Conservation (phyloP, 2,888 invertebrate genomes). For the Linyphia triangularis region DNA sequence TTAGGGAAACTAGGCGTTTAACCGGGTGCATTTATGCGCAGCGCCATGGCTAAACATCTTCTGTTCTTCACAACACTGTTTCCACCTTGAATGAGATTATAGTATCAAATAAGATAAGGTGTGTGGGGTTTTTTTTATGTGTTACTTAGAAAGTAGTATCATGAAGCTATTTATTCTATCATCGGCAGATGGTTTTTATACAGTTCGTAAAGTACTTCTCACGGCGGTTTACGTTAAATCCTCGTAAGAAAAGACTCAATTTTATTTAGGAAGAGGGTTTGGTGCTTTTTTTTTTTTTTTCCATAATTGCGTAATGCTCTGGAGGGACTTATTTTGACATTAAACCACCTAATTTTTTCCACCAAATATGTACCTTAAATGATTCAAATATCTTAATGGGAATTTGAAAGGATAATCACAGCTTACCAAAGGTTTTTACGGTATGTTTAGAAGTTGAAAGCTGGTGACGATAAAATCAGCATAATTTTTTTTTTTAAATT, state of each 20-base stretch:
- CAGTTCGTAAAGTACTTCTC: not conserved
- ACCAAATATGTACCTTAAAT: too few species aligned
- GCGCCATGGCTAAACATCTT: constrained; percentile 21
- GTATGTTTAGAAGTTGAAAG: too few species aligned
- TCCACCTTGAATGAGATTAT: constrained; percentile 7
- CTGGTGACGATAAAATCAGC: too few species aligned
- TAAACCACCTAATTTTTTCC: too few species aligned
- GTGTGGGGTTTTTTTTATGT: not conserved
- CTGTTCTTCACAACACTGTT: constrained; percentile 22
- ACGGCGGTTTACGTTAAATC: not conserved
- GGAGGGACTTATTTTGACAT: too few species aligned
- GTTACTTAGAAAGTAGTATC: not conserved
- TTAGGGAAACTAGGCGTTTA: constrained; percentile 48
- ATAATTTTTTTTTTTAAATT: too few species aligned
- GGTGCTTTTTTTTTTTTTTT: too few species aligned
- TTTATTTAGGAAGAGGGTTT: not conserved
- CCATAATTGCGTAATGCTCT: too few species aligned
- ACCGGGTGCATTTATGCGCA: constrained; percentile 40
- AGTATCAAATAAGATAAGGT: constrained; percentile 9
- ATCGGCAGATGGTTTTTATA: constrained; percentile 34
- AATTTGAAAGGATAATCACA: too few species aligned
- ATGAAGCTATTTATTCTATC: constrained; percentile 19
- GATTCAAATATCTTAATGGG: too few species aligned
- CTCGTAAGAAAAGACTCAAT: not conserved
- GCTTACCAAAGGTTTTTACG: too few species aligned